A percentile compares a stretch with the other conserved stretches of the same genome.
Conservation (phyloP, 2,888 invertebrate species). For the Keiferia lycopersicella region DNA sequence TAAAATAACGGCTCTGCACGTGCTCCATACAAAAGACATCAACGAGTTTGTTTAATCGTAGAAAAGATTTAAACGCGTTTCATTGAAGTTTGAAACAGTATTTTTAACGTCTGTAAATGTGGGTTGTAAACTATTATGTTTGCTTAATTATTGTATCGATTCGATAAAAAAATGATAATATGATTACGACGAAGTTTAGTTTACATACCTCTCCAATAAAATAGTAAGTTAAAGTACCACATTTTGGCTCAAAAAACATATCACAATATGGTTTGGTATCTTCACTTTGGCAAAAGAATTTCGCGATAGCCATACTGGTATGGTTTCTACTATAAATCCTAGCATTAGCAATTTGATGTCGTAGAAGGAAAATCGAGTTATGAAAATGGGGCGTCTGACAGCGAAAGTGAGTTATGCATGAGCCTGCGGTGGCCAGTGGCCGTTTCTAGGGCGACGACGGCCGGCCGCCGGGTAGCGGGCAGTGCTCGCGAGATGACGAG, state of each 20-base stretch:
- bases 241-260: too few species aligned
- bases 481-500: slow-evolving; percentile 25
- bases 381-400: slow-evolving; percentile 52
- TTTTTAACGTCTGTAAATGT: too few species aligned
- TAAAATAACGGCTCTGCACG: neutral
- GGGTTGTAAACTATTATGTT: too few species aligned
- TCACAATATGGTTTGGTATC: too few species aligned
- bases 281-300: neutral
- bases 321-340: neutral
- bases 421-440: slow-evolving; percentile 34
- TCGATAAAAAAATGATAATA: too few species aligned
- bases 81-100: too few species aligned
- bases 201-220: too few species aligned
- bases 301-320: neutral
- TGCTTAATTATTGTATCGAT: too few species aligned
- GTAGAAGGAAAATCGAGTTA: slow-evolving; percentile 8
- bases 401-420: slow-evolving; percentile 66
- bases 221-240: too few species aligned
- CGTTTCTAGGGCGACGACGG: slow-evolving; percentile 60
- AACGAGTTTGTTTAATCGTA: slow-evolving; percentile 2
- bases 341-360: neutral
- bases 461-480: slow-evolving; percentile 10
- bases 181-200: too few species aligned
- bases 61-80: slow-evolving; percentile 3
- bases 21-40: slow-evolving; percentile 24